Base-by-base conservation (phyloP, 2,797 vertebrate species). In the Pangasius krempfi region DNA sequence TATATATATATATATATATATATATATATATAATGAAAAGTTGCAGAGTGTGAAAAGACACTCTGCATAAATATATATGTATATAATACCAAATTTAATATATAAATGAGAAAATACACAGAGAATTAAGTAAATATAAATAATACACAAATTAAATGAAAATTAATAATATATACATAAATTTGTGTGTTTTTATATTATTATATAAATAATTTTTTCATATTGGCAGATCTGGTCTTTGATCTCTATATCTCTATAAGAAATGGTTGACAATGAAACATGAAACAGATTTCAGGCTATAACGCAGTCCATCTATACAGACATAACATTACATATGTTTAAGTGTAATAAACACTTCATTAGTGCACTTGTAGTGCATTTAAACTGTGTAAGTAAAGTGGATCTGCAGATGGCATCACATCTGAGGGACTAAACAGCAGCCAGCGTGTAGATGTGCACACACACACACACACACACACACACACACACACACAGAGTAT, bases 381-480 rank as follows among this genome's bases (percentile, higher is more conserved):
- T 82, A 62, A 40, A 82, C 22, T 44, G 22, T 13, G 10, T 33
- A 81, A 56, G 52, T 2, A 60, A 60, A 58, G 14, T 22, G 54
- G 78, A 40, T 40, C 56, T 40, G 79, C 54, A 60, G 33, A 81
- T 60, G 54, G 18, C 30, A 81, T 60, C 20, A 62, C 25, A 47
- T 83, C 37, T 16, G 25, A 83, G 56, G 2, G 12, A 56, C 56
- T 40, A 13, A 37, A 81, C 56, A 25, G 80, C 47, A 52, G 75
- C 44, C 44, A 76, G 40, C 4, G 22, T 76, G 40, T 25, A 62
- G 58, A 9, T 62, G 22, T 2, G 2, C 33, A 40, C 7, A 72
- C 70, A 75, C 72, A 75, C 72, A 44, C 37, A 33, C 64, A 68
- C 64, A 68, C 64, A 33, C 62, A 66, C 62, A 66, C 62, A 66